Conservation (phyloP, 2,113 vertebrate species). For the Nipponia nippon region DNA sequence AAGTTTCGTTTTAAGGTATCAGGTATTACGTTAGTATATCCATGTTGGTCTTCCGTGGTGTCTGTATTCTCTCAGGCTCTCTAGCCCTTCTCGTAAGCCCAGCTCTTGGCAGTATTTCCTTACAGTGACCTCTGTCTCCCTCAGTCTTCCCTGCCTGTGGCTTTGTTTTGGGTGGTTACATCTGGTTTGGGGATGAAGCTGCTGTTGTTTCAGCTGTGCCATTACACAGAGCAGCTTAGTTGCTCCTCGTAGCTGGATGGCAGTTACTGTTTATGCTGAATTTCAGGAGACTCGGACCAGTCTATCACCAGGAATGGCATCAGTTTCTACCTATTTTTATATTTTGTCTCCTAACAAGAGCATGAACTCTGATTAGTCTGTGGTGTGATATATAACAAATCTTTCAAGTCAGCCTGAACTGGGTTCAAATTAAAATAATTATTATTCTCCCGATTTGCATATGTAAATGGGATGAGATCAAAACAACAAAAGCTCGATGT, state of each 20-base stretch:
- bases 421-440: neutral
- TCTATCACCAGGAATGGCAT: neutral
- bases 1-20: neutral
- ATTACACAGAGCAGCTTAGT: neutral
- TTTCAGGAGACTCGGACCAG: neutral
- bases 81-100: neutral
- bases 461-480: neutral
- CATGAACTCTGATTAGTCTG: neutral
- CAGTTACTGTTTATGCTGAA: neutral
- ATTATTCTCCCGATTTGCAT: neutral
- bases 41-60: neutral
- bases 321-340: neutral
- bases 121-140: neutral
- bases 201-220: neutral
- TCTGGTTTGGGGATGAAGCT: neutral
- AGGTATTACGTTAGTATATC: neutral
- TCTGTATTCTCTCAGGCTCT: neutral
- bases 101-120: neutral
- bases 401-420: neutral
- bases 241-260: neutral
- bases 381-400: neutral
- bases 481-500: neutral
- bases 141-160: neutral
- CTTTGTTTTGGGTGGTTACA: neutral
- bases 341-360: neutral